Conservation (phyloP, 2,888 invertebrate species). For the Drosophila lacicola region DNA sequence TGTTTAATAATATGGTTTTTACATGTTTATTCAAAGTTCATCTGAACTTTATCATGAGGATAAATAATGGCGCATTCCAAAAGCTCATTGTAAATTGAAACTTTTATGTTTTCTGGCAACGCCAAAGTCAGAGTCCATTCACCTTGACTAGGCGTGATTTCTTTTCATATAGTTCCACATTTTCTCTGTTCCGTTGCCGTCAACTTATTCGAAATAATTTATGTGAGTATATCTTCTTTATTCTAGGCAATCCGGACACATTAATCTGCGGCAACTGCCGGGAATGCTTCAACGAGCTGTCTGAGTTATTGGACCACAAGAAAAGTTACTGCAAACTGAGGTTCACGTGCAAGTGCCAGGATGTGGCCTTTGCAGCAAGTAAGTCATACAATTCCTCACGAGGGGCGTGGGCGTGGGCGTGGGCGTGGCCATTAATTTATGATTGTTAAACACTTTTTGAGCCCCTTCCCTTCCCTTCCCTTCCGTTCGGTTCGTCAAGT, state of each 20-base stretch:
- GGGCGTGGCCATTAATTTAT: conserved; percentile 82
- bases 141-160: not conserved
- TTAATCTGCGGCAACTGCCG: conserved; percentile 92
- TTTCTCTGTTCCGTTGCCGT: not conserved
- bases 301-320: conserved; percentile 91
- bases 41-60: no score
- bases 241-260: conserved; percentile 90
- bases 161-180: conserved; percentile 3
- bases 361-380: conserved; percentile 86
- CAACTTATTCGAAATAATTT: conserved; percentile 13
- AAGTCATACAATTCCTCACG: conserved; percentile 45
- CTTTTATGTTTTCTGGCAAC: not conserved
- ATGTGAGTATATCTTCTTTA: conserved; percentile 10
- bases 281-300: conserved; percentile 90
- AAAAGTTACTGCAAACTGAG: conserved; percentile 90
- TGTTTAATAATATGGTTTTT: no score
- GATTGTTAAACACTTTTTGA: conserved; percentile 83
- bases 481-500: not conserved
- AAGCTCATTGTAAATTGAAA: no score
- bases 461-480: conserved; percentile 19
- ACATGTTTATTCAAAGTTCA: no score
- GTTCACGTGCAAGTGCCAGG: conserved; percentile 90
- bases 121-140: no score
- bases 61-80: no score
- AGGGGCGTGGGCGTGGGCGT: conserved; percentile 28